phyloP scores from a whole-genome alignment of 2,888 invertebrate genomes.

The Tipula helvola region DNA sequence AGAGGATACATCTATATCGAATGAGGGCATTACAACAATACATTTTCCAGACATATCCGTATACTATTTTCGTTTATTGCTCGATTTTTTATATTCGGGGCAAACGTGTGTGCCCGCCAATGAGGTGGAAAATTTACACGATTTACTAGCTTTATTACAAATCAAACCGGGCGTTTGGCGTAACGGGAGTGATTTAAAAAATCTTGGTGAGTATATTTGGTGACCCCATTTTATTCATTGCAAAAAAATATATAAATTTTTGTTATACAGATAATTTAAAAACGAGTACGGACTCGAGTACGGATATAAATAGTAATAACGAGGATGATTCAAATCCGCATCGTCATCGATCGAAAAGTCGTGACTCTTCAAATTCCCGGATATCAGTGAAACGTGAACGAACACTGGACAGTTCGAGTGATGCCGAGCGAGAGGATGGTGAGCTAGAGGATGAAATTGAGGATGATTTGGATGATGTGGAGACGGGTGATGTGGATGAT shows the following conservation, averaged over 20 bases:
- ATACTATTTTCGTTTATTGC: slow-evolving; percentile 65
- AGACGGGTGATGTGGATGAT: slow-evolving; percentile 12
- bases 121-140: slow-evolving; percentile 72
- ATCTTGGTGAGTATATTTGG: neutral
- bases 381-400: slow-evolving; percentile 18
- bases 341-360: slow-evolving; percentile 17
- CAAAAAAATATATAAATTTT: neutral
- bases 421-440: slow-evolving; percentile 16
- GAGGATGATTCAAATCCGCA: slow-evolving; percentile 34
- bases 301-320: slow-evolving; percentile 34
- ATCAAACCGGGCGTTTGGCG: slow-evolving; percentile 73
- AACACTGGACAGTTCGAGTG: slow-evolving; percentile 16
- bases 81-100: slow-evolving; percentile 76
- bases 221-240: neutral
- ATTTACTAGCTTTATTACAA: slow-evolving; percentile 68
- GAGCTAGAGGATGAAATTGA: slow-evolving; percentile 27
- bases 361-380: slow-evolving; percentile 16
- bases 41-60: slow-evolving; percentile 75
- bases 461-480: slow-evolving; percentile 15
- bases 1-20: slow-evolving; percentile 51
- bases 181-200: slow-evolving; percentile 29
- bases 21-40: slow-evolving; percentile 62
- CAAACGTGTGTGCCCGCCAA: slow-evolving; percentile 47
- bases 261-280: neutral
- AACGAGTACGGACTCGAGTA: neutral